phyloP scores from a whole-genome alignment of 2,113 vertebrate genomes.

The Verasper variegatus region DNA sequence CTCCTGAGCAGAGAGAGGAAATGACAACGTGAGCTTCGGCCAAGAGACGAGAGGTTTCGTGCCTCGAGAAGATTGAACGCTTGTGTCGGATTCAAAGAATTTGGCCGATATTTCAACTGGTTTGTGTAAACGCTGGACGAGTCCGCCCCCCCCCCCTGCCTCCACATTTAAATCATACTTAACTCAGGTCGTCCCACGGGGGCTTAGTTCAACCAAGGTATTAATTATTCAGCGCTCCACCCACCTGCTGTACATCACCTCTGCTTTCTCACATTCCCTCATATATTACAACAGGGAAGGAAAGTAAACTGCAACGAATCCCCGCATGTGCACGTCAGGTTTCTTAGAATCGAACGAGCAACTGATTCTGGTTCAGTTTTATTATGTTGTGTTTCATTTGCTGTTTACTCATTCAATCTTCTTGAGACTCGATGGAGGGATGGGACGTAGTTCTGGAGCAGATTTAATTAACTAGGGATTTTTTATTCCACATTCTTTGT shows the following conservation, averaged over 20 bases:
- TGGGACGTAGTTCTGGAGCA: too few relatives aligned
- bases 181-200: not conserved
- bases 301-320: conserved; percentile 9
- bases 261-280: conserved; percentile 3
- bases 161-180: conserved; percentile 4
- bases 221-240: conserved; percentile 16
- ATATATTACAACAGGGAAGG: conserved; percentile 3
- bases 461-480: too few relatives aligned
- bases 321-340: not conserved
- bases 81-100: not conserved
- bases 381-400: too few relatives aligned
- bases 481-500: too few relatives aligned
- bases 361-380: too few relatives aligned
- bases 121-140: too few relatives aligned
- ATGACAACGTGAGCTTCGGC: conserved; percentile 2
- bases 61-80: conserved; percentile 3
- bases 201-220: not conserved
- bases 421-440: too few relatives aligned
- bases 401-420: too few relatives aligned
- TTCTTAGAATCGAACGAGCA: not conserved
- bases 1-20: conserved; percentile 80
- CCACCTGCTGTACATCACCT: not conserved
- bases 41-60: not conserved
- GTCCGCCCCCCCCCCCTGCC: conserved; percentile 8
- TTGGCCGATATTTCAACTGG: conserved; percentile 26